phyloP scores from a whole-genome alignment of 2,888 invertebrate genomes.

The Spilosoma lubricipeda region DNA sequence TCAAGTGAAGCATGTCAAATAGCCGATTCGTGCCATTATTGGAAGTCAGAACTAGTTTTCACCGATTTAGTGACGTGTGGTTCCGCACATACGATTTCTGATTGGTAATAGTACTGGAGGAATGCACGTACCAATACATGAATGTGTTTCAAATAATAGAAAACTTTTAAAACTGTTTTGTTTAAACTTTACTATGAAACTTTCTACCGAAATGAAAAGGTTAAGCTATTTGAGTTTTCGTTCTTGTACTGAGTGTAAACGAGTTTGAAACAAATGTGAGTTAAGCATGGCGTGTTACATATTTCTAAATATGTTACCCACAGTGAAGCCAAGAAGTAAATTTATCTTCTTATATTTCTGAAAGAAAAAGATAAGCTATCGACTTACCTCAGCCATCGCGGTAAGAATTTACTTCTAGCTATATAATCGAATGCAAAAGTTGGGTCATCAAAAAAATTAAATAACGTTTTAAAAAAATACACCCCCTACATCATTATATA shows the following conservation, averaged over 20 bases:
- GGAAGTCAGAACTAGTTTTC: conserved; percentile 2
- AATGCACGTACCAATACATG: not conserved
- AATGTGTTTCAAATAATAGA: not conserved
- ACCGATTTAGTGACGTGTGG: not conserved
- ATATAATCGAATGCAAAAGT: too few species aligned
- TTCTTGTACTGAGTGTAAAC: not conserved
- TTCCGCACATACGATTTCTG: conserved; percentile 2
- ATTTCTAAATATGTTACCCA: not conserved
- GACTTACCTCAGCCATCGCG: not conserved
- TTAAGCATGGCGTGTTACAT: not conserved
- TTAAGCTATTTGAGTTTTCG: not conserved
- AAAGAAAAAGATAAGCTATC: not conserved
- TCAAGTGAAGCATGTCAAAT: conserved; percentile 27
- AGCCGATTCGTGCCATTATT: conserved; percentile 26
- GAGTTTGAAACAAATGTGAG: not conserved
- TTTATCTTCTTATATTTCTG: too few species aligned
- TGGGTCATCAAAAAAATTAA: too few species aligned
- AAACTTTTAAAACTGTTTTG: not conserved
- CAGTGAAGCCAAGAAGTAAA: not conserved
- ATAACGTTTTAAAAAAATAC: too few species aligned
- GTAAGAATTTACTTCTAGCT: too few species aligned
- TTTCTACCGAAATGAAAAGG: not conserved
- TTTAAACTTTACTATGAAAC: not conserved
- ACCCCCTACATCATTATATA: too few species aligned
- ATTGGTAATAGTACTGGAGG: not conserved